A percentile compares a stretch with the other conserved stretches of the same genome.
phyloP scores from a whole-genome alignment of 1,140 invertebrate species.

The Microplitis mediator region DNA sequence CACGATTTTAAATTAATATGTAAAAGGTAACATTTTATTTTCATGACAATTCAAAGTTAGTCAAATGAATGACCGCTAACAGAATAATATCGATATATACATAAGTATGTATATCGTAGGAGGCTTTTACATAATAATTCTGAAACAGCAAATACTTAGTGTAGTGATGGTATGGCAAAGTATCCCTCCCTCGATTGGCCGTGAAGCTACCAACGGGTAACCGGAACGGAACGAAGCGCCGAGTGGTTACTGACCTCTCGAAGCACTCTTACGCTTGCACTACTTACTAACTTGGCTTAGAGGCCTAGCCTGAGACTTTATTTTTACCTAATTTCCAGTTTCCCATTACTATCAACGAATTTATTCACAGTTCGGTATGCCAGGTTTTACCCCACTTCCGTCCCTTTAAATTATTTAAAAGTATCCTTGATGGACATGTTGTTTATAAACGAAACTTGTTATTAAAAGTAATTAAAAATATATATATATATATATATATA shows the following conservation, averaged over 20 bases:
- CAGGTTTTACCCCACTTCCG: too few species aligned
- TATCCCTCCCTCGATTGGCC: slow-evolving; percentile 45
- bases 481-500: too few species aligned
- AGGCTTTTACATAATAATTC: slow-evolving; percentile 53
- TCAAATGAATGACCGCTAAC: slow-evolving; percentile 35
- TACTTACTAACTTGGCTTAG: slow-evolving; percentile 58
- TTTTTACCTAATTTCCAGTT: slow-evolving; percentile 22
- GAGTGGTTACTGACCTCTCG: slow-evolving; percentile 61
- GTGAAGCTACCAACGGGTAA: slow-evolving; percentile 46
- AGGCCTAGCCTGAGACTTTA: slow-evolving; percentile 29
- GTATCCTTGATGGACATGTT: too few species aligned
- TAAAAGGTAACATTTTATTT: too few species aligned
- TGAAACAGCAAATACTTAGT: slow-evolving; percentile 44
- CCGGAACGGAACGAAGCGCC: slow-evolving; percentile 58
- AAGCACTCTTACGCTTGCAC: slow-evolving; percentile 63
- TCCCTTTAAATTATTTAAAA: too few species aligned
- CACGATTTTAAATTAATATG: too few species aligned
- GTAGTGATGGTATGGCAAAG: slow-evolving; percentile 1
- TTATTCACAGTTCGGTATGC: slow-evolving; percentile 28
- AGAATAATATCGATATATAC: slow-evolving; percentile 36
- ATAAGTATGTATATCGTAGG: slow-evolving; percentile 30
- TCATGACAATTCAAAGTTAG: neutral
- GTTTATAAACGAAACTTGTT: too few species aligned
- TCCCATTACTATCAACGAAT: slow-evolving; percentile 55
- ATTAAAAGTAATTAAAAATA: too few species aligned